Percentiles rank a stretch among this genome's conserved stretches.
Evolutionary conservation across 2,797 vertebrate genomes (phyloP).

Genomic region (Philypnodon macrostomus): DNA sequence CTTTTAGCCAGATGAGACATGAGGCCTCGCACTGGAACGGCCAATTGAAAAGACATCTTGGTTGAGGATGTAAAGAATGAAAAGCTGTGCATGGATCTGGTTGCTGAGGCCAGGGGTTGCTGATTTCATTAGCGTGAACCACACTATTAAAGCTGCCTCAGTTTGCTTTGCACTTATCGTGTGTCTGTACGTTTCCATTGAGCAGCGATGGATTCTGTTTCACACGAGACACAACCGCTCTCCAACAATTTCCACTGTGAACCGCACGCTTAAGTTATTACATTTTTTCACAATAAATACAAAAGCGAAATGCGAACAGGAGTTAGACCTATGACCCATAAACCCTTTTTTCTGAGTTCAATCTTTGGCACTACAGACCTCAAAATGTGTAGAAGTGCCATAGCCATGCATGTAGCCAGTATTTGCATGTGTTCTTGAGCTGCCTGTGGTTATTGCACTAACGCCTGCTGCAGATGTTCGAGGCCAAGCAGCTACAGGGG

Average conservation of each 20-base stretch:
- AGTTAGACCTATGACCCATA: conserved; percentile 47
- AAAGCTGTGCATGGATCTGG: conserved; percentile 62
- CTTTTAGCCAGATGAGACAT: conserved; percentile 59
- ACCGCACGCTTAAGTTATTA: conserved; percentile 71
- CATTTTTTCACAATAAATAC: conserved; percentile 75
- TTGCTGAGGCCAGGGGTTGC: conserved; percentile 71
- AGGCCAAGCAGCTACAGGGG: conserved; percentile 51
- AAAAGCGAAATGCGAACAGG: conserved; percentile 53
- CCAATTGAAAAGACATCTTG: conserved; percentile 57
- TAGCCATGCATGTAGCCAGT: conserved; percentile 25
- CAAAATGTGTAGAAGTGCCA: conserved; percentile 14
- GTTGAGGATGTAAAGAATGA: conserved; percentile 64
- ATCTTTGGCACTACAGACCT: conserved; percentile 4
- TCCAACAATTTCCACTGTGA: conserved; percentile 73
- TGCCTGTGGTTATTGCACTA: conserved; percentile 63
- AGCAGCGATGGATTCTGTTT: conserved; percentile 69
- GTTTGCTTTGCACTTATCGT: conserved; percentile 73
- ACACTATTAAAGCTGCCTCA: conserved; percentile 72
- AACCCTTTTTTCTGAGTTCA: conserved; percentile 24
- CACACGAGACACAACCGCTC: too few relatives aligned
- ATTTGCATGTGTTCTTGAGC: conserved; percentile 35
- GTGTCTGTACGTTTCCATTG: conserved; percentile 72
- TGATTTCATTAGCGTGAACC: conserved; percentile 77
- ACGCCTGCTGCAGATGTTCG: conserved; percentile 73
- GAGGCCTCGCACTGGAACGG: conserved; percentile 48